Evolutionary conservation across 2,888 invertebrate genomes (phyloP).

Genomic region (Sipha maydis): DNA sequence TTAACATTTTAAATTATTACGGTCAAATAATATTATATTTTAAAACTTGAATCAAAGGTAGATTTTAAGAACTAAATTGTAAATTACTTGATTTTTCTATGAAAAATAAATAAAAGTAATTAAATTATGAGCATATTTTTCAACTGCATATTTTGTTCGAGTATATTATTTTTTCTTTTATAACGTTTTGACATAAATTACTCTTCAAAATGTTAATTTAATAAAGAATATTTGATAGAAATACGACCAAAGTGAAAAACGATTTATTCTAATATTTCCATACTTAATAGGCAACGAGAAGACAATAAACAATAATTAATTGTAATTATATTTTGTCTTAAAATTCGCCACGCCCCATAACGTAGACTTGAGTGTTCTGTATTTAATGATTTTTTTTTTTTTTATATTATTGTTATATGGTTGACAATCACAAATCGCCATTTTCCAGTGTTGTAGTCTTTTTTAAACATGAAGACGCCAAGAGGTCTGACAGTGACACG

Average conservation of each 20-base stretch:
- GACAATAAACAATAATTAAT: conserved; percentile 42
- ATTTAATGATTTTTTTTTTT: conserved; percentile 35
- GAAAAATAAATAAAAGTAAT: background rate
- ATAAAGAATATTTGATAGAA: too few relatives aligned
- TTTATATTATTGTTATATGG: conserved; percentile 35
- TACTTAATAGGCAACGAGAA: background rate
- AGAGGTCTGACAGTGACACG: conserved; percentile 50
- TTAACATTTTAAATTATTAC: too few relatives aligned
- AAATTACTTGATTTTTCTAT: background rate
- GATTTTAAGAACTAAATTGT: background rate
- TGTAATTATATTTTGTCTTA: conserved; percentile 37
- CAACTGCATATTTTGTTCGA: too few relatives aligned
- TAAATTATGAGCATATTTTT: too few relatives aligned
- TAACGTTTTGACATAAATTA: too few relatives aligned
- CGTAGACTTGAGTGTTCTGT: conserved; percentile 40
- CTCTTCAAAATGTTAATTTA: too few relatives aligned
- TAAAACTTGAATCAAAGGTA: background rate
- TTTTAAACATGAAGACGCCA: conserved; percentile 50
- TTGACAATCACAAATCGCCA: conserved; percentile 54
- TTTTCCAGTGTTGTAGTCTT: conserved; percentile 45
- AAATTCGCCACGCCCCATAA: background rate
- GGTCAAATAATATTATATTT: background rate
- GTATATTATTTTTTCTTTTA: too few relatives aligned
- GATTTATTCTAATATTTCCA: background rate
- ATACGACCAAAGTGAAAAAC: background rate